These are phyloP conservation scores for Callyntrura guangdongensis DNA, from an alignment of 2,888 invertebrate species.

Conservation along the genomic window DNA sequence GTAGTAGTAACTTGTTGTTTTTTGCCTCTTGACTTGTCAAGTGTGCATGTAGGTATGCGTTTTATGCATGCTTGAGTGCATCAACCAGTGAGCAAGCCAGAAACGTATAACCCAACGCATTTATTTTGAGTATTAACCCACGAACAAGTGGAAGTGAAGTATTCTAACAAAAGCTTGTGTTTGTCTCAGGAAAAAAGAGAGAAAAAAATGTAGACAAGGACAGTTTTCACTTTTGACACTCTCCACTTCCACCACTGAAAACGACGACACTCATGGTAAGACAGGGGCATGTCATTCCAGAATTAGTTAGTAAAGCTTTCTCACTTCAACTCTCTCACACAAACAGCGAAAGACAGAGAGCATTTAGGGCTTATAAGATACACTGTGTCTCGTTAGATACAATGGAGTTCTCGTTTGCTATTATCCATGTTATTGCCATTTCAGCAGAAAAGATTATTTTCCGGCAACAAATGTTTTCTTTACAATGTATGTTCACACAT, in stretches of 20 bases:
- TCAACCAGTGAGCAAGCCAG: constrained; percentile 8
- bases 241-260: constrained; percentile 1
- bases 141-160: neutral
- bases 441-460: neutral
- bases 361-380: neutral
- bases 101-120: neutral
- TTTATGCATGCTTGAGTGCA: constrained; percentile 17
- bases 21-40: constrained; percentile 58
- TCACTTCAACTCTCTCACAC: neutral
- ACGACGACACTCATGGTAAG: constrained; percentile 7
- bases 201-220: neutral
- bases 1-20: constrained; percentile 50
- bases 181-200: neutral
- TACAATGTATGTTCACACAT: neutral
- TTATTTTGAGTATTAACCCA: neutral
- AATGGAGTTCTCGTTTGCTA: neutral
- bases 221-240: constrained; percentile 45
- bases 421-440: neutral
- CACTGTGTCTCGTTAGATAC: no score
- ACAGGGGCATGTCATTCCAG: constrained; percentile 23
- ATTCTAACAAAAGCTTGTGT: constrained; percentile 9
- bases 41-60: constrained; percentile 34
- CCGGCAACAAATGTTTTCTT: neutral
- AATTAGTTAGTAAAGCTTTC: neutral
- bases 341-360: neutral